A percentile compares a stretch with the other conserved stretches of the same genome.
Conservation (phyloP, 1,140 invertebrate species). For the Formica exsecta region DNA sequence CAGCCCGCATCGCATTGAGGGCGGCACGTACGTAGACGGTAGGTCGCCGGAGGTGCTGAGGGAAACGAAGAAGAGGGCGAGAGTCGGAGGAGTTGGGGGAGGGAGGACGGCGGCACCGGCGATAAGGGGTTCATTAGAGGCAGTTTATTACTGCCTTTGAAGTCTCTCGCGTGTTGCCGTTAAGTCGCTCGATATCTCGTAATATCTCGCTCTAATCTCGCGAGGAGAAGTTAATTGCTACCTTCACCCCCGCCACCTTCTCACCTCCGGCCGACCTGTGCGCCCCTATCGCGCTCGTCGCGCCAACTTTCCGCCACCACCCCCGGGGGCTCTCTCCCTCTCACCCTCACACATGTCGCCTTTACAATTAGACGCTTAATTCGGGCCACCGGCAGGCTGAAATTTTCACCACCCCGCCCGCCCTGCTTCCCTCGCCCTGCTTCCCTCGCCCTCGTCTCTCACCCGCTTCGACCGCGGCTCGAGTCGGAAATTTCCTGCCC, state of each 20-base stretch:
- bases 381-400: slow-evolving; percentile 66
- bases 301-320: neutral
- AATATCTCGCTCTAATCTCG: slow-evolving; percentile 87
- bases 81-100: slow-evolving; percentile 38
- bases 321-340: slow-evolving; percentile 11
- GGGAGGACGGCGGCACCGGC: slow-evolving; percentile 79
- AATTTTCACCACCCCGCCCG: slow-evolving; percentile 62
- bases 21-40: slow-evolving; percentile 60
- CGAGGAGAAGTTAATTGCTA: slow-evolving; percentile 87
- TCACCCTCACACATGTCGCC: slow-evolving; percentile 77
- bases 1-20: slow-evolving; percentile 64
- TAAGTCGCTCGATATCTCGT: slow-evolving; percentile 87
- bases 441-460: neutral
- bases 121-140: slow-evolving; percentile 87
- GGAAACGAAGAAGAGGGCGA: slow-evolving; percentile 62
- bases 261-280: slow-evolving; percentile 78
- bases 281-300: slow-evolving; percentile 57
- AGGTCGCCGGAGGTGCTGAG: slow-evolving; percentile 61
- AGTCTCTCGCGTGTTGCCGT: slow-evolving; percentile 87
- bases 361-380: slow-evolving; percentile 82
- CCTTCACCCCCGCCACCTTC: slow-evolving; percentile 81
- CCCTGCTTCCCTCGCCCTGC: neutral
- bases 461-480: slow-evolving; percentile 48
- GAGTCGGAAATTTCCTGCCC: slow-evolving; percentile 63
- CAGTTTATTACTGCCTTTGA: slow-evolving; percentile 87